Conservation (phyloP, 2,888 invertebrate species). For the Trachelus stipa region DNA sequence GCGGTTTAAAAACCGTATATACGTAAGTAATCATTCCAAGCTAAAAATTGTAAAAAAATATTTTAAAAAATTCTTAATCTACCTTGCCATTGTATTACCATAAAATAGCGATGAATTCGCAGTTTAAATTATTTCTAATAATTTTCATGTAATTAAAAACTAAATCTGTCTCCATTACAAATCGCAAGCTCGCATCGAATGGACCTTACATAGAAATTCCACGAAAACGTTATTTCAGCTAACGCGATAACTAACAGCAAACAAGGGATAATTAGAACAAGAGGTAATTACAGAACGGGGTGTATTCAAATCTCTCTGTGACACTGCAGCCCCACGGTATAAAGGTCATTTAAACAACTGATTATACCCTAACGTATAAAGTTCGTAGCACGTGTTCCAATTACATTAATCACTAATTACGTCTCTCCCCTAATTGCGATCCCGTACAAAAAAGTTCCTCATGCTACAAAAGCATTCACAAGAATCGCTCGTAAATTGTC, state of each 20-base stretch:
- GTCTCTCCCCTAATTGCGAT: neutral
- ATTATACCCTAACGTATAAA: constrained; percentile 25
- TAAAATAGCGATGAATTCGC: too few species aligned
- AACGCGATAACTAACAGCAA: constrained; percentile 45
- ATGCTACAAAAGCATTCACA: neutral
- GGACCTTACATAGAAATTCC: neutral
- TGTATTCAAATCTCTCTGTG: constrained; percentile 44
- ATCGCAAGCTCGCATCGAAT: neutral
- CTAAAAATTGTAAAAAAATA: too few species aligned
- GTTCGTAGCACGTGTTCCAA: constrained; percentile 27
- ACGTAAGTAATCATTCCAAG: too few species aligned
- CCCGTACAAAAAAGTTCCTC: neutral
- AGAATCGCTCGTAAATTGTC: neutral
- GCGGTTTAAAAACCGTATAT: neutral
- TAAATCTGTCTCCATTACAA: too few species aligned
- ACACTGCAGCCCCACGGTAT: constrained; percentile 24
- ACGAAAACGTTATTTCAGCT: neutral
- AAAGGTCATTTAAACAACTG: constrained; percentile 27
- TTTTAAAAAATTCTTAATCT: too few species aligned
- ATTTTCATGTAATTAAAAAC: too few species aligned
- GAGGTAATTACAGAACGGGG: constrained; percentile 39
- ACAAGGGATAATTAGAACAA: constrained; percentile 26
- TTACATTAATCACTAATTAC: constrained; percentile 36
- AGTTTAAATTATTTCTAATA: too few species aligned
- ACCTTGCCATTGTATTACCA: too few species aligned